Percentiles rank a stretch among this genome's conserved stretches.
These are phyloP conservation scores for Tenualosa thibaudeaui DNA, from an alignment of 2,797 vertebrate species.

Conservation along the genomic window DNA sequence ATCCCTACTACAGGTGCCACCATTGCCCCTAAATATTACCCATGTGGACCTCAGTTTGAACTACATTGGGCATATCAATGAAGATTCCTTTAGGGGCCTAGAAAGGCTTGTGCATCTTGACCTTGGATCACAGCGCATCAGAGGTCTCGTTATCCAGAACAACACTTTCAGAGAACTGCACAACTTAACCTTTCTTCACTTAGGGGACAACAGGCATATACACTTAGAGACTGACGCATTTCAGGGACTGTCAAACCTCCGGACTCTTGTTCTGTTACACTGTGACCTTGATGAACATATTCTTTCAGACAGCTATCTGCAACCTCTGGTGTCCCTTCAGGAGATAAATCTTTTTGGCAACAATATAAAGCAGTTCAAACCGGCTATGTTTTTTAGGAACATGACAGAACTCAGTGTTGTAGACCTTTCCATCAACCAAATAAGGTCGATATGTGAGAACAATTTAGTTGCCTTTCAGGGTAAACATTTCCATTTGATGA, in stretches of 20 bases:
- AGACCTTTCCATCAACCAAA: slow-evolving; percentile 70
- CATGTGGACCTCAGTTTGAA: slow-evolving; percentile 73
- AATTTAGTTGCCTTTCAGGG: slow-evolving; percentile 79
- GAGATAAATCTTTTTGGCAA: slow-evolving; percentile 74
- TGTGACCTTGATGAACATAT: slow-evolving; percentile 72
- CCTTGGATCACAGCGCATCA: slow-evolving; percentile 63
- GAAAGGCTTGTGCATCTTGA: slow-evolving; percentile 65
- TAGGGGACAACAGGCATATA: slow-evolving; percentile 62
- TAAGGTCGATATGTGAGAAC: slow-evolving; percentile 75
- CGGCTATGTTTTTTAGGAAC: slow-evolving; percentile 76
- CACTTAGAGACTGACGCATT: slow-evolving; percentile 77
- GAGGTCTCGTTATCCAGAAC: slow-evolving; percentile 66
- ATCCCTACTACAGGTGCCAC: slow-evolving; percentile 70
- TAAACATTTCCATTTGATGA: slow-evolving; percentile 73
- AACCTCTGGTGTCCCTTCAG: slow-evolving; percentile 77
- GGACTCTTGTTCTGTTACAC: slow-evolving; percentile 63
- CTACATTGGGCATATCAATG: slow-evolving; percentile 71
- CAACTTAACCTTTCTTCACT: slow-evolving; percentile 70
- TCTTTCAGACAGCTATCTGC: slow-evolving; percentile 73
- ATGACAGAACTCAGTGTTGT: slow-evolving; percentile 70
- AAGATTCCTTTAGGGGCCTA: slow-evolving; percentile 70
- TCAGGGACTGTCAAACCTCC: slow-evolving; percentile 70
- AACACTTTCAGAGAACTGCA: slow-evolving; percentile 79
- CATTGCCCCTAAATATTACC: slow-evolving; percentile 67
- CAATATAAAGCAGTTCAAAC: slow-evolving; percentile 66